Conservation (phyloP, 1,140 invertebrate species). For the Nomia melanderi region DNA sequence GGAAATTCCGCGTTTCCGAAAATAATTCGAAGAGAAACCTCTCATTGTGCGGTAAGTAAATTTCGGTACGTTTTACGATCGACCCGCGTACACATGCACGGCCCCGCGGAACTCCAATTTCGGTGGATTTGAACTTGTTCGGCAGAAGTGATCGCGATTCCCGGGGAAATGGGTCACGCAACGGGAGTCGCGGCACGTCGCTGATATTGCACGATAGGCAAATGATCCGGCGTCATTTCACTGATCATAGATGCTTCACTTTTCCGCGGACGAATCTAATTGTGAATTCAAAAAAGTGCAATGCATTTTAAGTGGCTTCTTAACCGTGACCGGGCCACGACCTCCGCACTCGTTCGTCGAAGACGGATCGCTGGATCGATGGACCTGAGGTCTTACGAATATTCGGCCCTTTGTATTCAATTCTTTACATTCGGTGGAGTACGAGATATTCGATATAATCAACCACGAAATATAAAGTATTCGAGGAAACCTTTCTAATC, state of each 20-base stretch:
- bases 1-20: too few relatives aligned
- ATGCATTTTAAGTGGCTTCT: background rate
- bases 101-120: conserved; percentile 20
- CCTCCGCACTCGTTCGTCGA: too few relatives aligned
- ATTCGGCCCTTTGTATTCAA: too few relatives aligned
- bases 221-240: conserved; percentile 36
- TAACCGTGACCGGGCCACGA: background rate
- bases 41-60: background rate
- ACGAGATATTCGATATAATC: too few relatives aligned
- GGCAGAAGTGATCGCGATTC: background rate
- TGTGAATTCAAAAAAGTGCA: background rate
- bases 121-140: conserved; percentile 11
- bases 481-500: too few relatives aligned
- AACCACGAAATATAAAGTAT: too few relatives aligned
- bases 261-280: background rate
- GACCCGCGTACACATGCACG: background rate
- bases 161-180: conserved; percentile 17
- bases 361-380: too few relatives aligned
- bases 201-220: conserved; percentile 22
- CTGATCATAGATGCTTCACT: background rate
- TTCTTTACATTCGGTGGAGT: too few relatives aligned
- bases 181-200: background rate
- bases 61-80: background rate
- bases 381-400: too few relatives aligned
- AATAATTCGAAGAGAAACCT: too few relatives aligned